phyloP scores from a whole-genome alignment of 2,888 invertebrate genomes.

The Cataglyphis livida region DNA sequence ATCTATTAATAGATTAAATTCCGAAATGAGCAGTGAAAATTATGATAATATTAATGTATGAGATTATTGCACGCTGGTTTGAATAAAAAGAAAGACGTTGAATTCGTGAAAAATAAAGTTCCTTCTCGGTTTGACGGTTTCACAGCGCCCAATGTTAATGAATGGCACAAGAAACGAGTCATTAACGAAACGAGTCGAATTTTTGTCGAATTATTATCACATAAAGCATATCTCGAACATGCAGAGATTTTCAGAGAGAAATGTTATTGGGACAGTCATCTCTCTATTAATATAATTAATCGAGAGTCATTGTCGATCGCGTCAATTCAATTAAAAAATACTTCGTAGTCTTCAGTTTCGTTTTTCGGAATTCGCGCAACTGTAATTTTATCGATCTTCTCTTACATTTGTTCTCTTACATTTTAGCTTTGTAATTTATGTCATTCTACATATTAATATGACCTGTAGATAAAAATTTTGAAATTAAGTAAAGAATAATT shows the following conservation, averaged over 20 bases:
- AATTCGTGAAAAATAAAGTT: conserved; percentile 17
- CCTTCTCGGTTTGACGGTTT: background rate
- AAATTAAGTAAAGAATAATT: background rate
- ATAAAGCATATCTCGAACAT: conserved; percentile 1
- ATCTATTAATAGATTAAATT: conserved; percentile 36
- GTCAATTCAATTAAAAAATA: conserved; percentile 44
- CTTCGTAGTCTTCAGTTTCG: conserved; percentile 8
- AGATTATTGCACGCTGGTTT: conserved; percentile 7
- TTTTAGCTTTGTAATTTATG: background rate
- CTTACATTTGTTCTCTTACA: background rate
- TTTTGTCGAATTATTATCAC: conserved; percentile 29
- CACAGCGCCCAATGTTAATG: conserved; percentile 20
- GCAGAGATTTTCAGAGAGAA: conserved; percentile 27
- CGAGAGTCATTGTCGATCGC: conserved; percentile 3
- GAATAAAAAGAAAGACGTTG: background rate
- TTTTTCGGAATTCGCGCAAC: conserved; percentile 14
- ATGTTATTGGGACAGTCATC: conserved; percentile 27
- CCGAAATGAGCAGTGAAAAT: conserved; percentile 12
- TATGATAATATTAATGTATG: conserved; percentile 9
- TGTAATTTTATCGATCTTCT: background rate
- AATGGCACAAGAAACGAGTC: conserved; percentile 4
- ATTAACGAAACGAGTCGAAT: background rate
- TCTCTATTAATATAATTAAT: too few species aligned
- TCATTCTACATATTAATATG: background rate
- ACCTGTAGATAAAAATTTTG: background rate